A percentile compares a stretch with the other conserved stretches of the same genome.
These are phyloP conservation scores for Neosalanx taihuensis DNA, from an alignment of 2,797 vertebrate genomes.

Conservation along the genomic window DNA sequence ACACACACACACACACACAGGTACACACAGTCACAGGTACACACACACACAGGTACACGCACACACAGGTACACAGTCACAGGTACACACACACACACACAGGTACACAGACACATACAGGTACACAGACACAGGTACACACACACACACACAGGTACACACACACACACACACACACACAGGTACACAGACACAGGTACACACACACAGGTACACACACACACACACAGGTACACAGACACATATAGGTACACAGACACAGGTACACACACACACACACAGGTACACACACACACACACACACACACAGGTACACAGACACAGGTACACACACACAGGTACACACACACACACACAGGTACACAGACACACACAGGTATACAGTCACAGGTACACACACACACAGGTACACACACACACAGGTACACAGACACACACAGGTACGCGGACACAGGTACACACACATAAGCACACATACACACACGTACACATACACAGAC, in stretches of 20 bases:
- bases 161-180: neutral
- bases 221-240: too few relatives aligned
- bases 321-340: too few relatives aligned
- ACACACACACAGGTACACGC: neutral
- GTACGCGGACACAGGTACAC: neutral
- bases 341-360: too few relatives aligned
- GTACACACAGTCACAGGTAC: neutral
- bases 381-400: neutral
- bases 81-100: neutral
- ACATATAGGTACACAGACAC: too few relatives aligned
- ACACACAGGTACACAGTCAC: neutral
- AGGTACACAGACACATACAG: constrained; percentile 16
- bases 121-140: neutral
- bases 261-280: too few relatives aligned
- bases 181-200: constrained; percentile 8
- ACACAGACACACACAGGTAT: neutral
- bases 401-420: neutral
- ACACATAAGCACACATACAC: too few relatives aligned
- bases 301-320: too few relatives aligned
- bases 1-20: neutral
- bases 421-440: constrained; percentile 1
- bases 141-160: neutral
- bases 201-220: too few relatives aligned
- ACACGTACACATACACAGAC: too few relatives aligned
- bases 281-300: neutral